Evolutionary conservation across 1,140 invertebrate species (phyloP).

Genomic region (Planococcus citri): DNA sequence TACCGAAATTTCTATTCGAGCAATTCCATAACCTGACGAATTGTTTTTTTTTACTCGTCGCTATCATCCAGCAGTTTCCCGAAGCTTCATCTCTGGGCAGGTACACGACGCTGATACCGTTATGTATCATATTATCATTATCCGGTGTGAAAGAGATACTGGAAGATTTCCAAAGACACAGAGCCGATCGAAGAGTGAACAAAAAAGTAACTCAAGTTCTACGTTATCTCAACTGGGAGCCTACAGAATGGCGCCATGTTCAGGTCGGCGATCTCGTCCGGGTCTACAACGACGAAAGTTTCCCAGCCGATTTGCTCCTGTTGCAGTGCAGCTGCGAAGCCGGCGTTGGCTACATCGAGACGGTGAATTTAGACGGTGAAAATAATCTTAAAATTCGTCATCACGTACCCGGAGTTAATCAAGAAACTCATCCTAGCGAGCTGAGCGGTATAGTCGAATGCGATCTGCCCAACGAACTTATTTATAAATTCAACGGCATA

Average conservation of each 20-base stretch:
- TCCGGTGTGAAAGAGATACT: slow-evolving; percentile 89
- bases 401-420: slow-evolving; percentile 43
- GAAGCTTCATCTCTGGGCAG: slow-evolving; percentile 89
- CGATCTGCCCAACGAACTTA: neutral
- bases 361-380: slow-evolving; percentile 96
- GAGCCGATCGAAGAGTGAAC: slow-evolving; percentile 6
- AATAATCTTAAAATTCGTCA: slow-evolving; percentile 97
- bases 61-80: slow-evolving; percentile 70
- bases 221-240: slow-evolving; percentile 54
- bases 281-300: slow-evolving; percentile 75
- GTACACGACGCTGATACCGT: slow-evolving; percentile 83
- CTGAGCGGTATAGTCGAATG: neutral
- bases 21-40: slow-evolving; percentile 13
- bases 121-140: slow-evolving; percentile 80
- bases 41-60: slow-evolving; percentile 11
- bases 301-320: slow-evolving; percentile 84
- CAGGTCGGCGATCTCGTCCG: slow-evolving; percentile 81
- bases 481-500: neutral
- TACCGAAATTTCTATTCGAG: slow-evolving; percentile 11
- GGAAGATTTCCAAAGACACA: slow-evolving; percentile 70
- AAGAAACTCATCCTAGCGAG: neutral
- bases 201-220: slow-evolving; percentile 57
- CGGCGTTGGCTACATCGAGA: slow-evolving; percentile 98
- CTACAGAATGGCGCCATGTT: slow-evolving; percentile 58
- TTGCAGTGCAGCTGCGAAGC: slow-evolving; percentile 60